Percentiles rank a stretch among this genome's conserved stretches.
Evolutionary conservation across 1,140 invertebrate species (phyloP).

Genomic region (fruit fly (Drosophila melanogaster)): Release_6_plus_ISO1_MT NT_037436.4:14812001-14812500

Average conservation of each 20-base stretch:
- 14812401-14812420: not conserved
- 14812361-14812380: not conserved
- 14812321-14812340: not conserved
- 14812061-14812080: slow-evolving; percentile 65
- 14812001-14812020: slow-evolving; percentile 73
- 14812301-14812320: not conserved
- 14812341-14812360: no score
- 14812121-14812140: slow-evolving; percentile 28
- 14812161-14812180: not conserved
- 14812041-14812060: slow-evolving; percentile 44
- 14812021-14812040: slow-evolving; percentile 77
- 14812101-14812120: slow-evolving; percentile 20
- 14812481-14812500: slow-evolving; percentile 55
- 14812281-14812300: not conserved
- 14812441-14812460: slow-evolving; percentile 21
- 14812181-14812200: no score
- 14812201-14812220: no score
- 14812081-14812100: slow-evolving; percentile 10
- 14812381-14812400: not conserved
- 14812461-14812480: slow-evolving; percentile 16
- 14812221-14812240: no score
- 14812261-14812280: no score
- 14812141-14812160: not conserved
- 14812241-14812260: no score
- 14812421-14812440: slow-evolving; percentile 3